Percentiles rank a stretch among this genome's conserved stretches.
phyloP scores from a whole-genome alignment of 35 echinoderm and acorn worm species.

The Antedon bifida region DNA sequence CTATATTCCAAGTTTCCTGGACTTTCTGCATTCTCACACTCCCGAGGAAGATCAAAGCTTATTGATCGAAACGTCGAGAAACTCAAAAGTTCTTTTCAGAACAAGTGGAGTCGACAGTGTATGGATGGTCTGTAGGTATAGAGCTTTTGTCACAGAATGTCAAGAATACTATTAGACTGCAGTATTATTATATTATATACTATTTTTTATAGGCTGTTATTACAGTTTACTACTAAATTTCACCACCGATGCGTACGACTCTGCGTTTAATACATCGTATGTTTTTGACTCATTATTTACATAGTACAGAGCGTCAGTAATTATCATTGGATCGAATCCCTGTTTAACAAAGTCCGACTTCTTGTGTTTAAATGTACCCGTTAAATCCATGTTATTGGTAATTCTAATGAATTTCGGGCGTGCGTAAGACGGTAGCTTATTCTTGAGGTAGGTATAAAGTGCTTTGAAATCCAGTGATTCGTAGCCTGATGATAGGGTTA shows the following conservation, averaged over 20 bases:
- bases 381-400: neutral
- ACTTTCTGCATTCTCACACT: too few relatives aligned
- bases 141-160: too few relatives aligned
- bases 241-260: neutral
- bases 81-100: too few relatives aligned
- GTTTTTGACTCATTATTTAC: neutral
- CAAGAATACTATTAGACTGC: too few relatives aligned
- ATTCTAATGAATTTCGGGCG: neutral
- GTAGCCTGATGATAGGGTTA: neutral
- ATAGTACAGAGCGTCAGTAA: neutral
- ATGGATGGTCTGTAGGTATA: too few relatives aligned
- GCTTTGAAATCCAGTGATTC: neutral
- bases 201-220: too few relatives aligned
- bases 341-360: neutral
- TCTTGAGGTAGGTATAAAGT: neutral
- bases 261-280: neutral
- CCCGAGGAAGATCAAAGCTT: too few relatives aligned
- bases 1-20: too few relatives aligned
- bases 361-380: slow-evolving; percentile 1
- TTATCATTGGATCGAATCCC: neutral
- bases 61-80: too few relatives aligned
- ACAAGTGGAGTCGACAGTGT: too few relatives aligned
- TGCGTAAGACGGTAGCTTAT: neutral
- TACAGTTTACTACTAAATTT: neutral
- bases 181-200: too few relatives aligned